These are phyloP conservation scores for Hippopotamyrus pictus DNA, from an alignment of 2,797 vertebrate species.

Conservation along the genomic window DNA sequence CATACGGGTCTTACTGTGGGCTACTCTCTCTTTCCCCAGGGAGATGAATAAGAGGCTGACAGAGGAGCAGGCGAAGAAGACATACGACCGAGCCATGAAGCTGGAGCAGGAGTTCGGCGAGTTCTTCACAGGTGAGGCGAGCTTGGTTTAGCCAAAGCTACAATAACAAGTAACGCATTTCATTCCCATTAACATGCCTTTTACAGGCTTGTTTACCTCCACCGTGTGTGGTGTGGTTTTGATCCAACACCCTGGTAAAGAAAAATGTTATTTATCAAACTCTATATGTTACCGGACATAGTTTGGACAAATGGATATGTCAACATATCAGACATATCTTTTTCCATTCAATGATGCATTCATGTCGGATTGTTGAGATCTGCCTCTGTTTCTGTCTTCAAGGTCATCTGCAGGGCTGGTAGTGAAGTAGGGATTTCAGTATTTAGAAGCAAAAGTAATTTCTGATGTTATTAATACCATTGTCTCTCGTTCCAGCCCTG, in stretches of 20 bases:
- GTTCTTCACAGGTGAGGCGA: conserved; percentile 84
- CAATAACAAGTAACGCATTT: not conserved
- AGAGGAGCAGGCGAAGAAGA: conserved; percentile 95
- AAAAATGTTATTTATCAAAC: not conserved
- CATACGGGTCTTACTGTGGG: not conserved
- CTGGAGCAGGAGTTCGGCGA: conserved; percentile 98
- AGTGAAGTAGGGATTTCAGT: not conserved
- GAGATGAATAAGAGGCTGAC: conserved; percentile 95
- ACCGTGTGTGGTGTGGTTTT: not conserved
- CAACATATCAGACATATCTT: not conserved
- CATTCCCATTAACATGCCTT: not conserved
- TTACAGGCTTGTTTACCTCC: not conserved
- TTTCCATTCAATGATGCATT: not conserved
- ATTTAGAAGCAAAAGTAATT: not conserved
- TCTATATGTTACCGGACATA: not conserved
- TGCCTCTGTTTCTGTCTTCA: not conserved
- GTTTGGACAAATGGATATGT: not conserved
- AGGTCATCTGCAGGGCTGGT: not conserved
- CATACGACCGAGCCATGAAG: conserved; percentile 85
- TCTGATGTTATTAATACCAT: conserved; percentile 8
- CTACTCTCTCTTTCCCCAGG: conserved; percentile 51
- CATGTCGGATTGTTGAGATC: not conserved
- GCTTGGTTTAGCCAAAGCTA: not conserved
- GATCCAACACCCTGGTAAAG: not conserved
- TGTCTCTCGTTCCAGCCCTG: conserved; percentile 71